A percentile compares a stretch with the other conserved stretches of the same genome.
phyloP scores from a whole-genome alignment of 2,888 invertebrate species.

The Notodromas monacha region DNA sequence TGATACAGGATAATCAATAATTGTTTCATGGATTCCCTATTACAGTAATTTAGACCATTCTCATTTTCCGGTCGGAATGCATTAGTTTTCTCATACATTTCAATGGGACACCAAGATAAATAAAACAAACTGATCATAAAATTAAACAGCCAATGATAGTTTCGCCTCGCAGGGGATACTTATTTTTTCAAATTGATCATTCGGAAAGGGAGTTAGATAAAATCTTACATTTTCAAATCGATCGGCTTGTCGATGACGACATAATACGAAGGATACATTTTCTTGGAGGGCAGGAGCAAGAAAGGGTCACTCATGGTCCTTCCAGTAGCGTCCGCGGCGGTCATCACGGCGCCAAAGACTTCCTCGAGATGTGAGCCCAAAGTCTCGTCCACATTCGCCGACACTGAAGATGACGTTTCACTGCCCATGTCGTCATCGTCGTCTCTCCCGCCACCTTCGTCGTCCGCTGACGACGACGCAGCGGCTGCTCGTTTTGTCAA shows the following conservation, averaged over 20 bases:
- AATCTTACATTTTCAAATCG: slow-evolving; percentile 60
- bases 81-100: no score
- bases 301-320: slow-evolving; percentile 57
- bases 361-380: slow-evolving; percentile 33
- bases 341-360: slow-evolving; percentile 55
- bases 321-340: slow-evolving; percentile 32
- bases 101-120: no score
- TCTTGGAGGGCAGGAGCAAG: slow-evolving; percentile 62
- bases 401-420: no score
- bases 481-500: slow-evolving; percentile 20
- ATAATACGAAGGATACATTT: slow-evolving; percentile 76
- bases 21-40: no score
- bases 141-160: no score
- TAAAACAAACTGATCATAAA: no score
- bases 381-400: background rate
- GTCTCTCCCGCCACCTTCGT: slow-evolving; percentile 7
- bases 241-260: slow-evolving; percentile 73
- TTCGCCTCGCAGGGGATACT: no score
- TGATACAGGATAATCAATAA: no score
- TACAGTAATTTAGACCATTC: no score
- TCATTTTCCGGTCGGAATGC: no score
- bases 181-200: no score
- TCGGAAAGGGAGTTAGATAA: no score
- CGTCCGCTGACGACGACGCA: slow-evolving; percentile 12
- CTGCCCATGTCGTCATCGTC: background rate